Conservation (phyloP, 2,888 invertebrate species). For the Neoaliturus tenellus region DNA sequence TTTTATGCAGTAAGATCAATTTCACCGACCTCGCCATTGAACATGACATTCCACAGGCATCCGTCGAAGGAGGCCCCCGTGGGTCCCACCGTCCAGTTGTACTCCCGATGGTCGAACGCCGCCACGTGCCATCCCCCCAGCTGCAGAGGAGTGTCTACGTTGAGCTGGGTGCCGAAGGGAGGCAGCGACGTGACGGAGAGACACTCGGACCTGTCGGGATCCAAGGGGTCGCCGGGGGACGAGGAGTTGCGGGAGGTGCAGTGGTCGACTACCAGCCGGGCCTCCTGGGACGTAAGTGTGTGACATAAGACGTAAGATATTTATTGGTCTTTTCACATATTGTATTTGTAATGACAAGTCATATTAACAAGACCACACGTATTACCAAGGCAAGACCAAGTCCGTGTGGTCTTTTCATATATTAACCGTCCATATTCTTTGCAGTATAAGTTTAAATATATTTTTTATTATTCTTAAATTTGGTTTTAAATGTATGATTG, state of each 20-base stretch:
- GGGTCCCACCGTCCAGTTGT: slow-evolving; percentile 93
- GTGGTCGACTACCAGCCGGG: slow-evolving; percentile 93
- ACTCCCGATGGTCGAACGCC: slow-evolving; percentile 90
- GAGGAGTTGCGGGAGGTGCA: slow-evolving; percentile 92
- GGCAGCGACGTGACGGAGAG: slow-evolving; percentile 86
- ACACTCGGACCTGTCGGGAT: slow-evolving; percentile 92
- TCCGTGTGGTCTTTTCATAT: too few relatives aligned
- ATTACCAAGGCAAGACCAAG: too few relatives aligned
- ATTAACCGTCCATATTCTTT: too few relatives aligned
- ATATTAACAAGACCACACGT: too few relatives aligned
- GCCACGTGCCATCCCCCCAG: slow-evolving; percentile 94
- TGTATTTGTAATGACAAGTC: too few relatives aligned
- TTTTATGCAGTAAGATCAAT: too few relatives aligned
- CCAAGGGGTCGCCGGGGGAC: slow-evolving; percentile 71
- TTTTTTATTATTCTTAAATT: too few relatives aligned
- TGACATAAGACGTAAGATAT: too few relatives aligned
- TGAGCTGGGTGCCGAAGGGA: slow-evolving; percentile 95
- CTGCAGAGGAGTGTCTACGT: slow-evolving; percentile 96
- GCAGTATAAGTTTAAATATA: too few relatives aligned
- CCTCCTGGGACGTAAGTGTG: too few relatives aligned
- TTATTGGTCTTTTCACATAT: too few relatives aligned
- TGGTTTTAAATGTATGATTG: too few relatives aligned
- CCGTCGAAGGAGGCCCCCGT: slow-evolving; percentile 95
- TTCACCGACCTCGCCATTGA: slow-evolving; percentile 86
- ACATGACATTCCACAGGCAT: slow-evolving; percentile 95